phyloP scores from a whole-genome alignment of 1,140 invertebrate species.

The Drosophila truncata region DNA sequence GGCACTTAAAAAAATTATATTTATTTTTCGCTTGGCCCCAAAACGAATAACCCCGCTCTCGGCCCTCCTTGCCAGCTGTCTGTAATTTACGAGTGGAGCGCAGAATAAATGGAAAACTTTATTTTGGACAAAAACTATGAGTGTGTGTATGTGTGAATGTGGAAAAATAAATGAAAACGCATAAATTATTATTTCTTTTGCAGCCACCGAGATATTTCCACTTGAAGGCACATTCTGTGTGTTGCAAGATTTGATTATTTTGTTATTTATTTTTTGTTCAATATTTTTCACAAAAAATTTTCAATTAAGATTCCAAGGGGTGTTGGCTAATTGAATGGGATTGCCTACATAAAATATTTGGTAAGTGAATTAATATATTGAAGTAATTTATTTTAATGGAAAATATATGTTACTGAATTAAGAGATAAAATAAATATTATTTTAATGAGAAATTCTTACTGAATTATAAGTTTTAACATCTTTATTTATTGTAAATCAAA shows the following conservation, averaged over 20 bases:
- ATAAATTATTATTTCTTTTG: constrained; percentile 44
- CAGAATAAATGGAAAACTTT: constrained; percentile 50
- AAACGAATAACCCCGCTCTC: constrained; percentile 5
- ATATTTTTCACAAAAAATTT: not conserved
- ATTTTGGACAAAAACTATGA: constrained; percentile 23
- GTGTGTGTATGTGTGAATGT: constrained; percentile 1
- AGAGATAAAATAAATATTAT: too few species aligned
- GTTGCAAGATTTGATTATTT: constrained; percentile 41
- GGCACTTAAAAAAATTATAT: constrained; percentile 64
- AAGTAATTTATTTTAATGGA: not conserved
- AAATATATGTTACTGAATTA: not conserved
- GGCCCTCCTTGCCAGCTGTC: constrained; percentile 2
- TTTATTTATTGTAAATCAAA: too few species aligned
- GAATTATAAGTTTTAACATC: too few species aligned
- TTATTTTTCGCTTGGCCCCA: constrained; percentile 47
- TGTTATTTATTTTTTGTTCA: constrained; percentile 12
- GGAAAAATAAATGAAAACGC: constrained; percentile 49
- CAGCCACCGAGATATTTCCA: constrained; percentile 26
- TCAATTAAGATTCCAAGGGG: constrained; percentile 9
- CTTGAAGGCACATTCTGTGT: constrained; percentile 11
- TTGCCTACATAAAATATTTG: not conserved
- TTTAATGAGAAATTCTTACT: too few species aligned
- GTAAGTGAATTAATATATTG: not conserved
- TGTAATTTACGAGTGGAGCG: constrained; percentile 63
- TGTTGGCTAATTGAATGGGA: not conserved